Base-by-base conservation (phyloP, 2,888 invertebrate genomes). In the Pristionchus japonicus region DNA sequence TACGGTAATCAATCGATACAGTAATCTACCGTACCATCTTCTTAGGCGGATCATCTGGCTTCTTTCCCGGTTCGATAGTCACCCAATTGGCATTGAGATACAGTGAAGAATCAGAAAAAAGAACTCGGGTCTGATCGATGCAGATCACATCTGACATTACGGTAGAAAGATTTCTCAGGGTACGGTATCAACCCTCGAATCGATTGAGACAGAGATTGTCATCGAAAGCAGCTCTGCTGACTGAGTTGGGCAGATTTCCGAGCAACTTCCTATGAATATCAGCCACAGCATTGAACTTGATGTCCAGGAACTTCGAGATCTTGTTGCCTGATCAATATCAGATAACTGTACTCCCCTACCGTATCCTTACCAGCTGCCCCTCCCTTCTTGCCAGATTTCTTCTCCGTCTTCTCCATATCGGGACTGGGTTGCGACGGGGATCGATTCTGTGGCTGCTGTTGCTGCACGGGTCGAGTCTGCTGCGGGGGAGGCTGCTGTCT, bases 121-220 rank as follows among this genome's bases (percentile, higher is more conserved):
- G 23, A 27, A 92, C 92, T 47, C 91, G 90, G 13, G 91, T 91
- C 86, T 91, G 91, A 87, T 92, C 91, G 49, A 92, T 70, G 70
- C 92, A 92, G 52, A 91, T 86, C 47, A 91, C 89, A 67, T 92
- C 91, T 86, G 31, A 61, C 64, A 85, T 37, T 74, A 74, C 70
- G 1, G 70, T 74, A 74, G 15, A 3, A n/a, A n/a, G n/a, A n/a
- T n/a, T n/a, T 23, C 70, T 40, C 11, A 7, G 70, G 40, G 4
- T 3, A 74, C 57, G 57, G 43, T 40, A 57, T 57, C 31, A 15
- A 85, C 85, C 85, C 31, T 85, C 85, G 64, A 85, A 85, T 85
- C 85, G 85, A 64, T 85, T 85, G 64, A 85, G 85, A 27, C 47
- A 40, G 3, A 85, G 37, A 34, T 64, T 64, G n/a, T 64, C 43